Percentiles rank a stretch among this genome's conserved stretches.
Conservation (phyloP, 2,888 invertebrate species). For the Sinodicranocentrus sp. region DNA sequence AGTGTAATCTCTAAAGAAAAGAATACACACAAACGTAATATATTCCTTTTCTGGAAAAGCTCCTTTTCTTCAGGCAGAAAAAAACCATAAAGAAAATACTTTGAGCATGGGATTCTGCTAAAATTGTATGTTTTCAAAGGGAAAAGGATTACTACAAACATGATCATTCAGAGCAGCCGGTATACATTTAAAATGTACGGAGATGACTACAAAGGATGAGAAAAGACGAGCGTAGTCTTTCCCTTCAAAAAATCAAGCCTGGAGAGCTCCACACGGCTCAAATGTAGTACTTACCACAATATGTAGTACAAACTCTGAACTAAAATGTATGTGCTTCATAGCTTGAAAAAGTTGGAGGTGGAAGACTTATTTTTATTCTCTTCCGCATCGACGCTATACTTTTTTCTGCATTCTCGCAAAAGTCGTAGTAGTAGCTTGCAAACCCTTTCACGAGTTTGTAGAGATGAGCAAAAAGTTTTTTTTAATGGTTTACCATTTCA, state of each 20-base stretch:
- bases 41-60: neutral
- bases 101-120: neutral
- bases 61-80: neutral
- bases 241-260: neutral
- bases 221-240: neutral
- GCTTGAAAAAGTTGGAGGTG: no score
- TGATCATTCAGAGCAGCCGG: slow-evolving; percentile 42
- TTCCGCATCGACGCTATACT: slow-evolving; percentile 65
- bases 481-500: neutral
- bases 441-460: neutral
- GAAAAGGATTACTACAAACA: slow-evolving; percentile 23
- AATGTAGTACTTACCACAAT: neutral
- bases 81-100: neutral
- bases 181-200: no score
- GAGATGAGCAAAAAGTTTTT: slow-evolving; percentile 20
- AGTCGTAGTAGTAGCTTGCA: neutral
- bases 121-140: slow-evolving; percentile 30
- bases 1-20: neutral
- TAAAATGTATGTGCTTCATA: slow-evolving; percentile 5
- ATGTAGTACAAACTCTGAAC: neutral
- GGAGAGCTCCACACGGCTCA: neutral
- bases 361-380: slow-evolving; percentile 30
- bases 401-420: slow-evolving; percentile 33
- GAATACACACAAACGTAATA: neutral
- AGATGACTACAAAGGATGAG: neutral